Evolutionary conservation across 2,888 invertebrate genomes (phyloP).

Genomic region (Metallyticus violacea): DNA sequence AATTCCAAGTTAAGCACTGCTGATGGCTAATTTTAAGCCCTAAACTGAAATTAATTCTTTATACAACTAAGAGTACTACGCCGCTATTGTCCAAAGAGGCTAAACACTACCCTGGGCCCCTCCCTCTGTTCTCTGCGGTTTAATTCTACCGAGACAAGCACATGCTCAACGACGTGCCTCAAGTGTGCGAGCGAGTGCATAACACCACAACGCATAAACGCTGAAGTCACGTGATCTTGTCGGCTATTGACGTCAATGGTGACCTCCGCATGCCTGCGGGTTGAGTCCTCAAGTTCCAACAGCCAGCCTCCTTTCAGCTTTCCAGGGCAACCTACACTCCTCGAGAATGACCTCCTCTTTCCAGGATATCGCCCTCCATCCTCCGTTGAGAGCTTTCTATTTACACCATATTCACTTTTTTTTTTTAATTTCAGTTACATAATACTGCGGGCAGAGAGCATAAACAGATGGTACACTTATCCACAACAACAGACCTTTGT

Average conservation of each 20-base stretch:
- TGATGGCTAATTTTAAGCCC: too few species aligned
- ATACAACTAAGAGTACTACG: too few species aligned
- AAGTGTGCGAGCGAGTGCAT: neutral
- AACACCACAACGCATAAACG: neutral
- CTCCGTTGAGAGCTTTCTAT: too few species aligned
- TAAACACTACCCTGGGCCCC: neutral
- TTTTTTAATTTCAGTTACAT: neutral
- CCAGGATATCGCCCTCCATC: neutral
- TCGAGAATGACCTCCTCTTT: neutral
- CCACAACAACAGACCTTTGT: too few species aligned
- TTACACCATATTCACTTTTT: neutral
- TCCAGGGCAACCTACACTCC: neutral
- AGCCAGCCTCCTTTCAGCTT: too few species aligned
- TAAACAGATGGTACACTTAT: too few species aligned
- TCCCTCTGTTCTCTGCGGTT: neutral
- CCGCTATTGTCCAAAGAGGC: too few species aligned
- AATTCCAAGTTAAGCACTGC: too few species aligned
- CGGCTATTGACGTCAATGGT: conserved; percentile 66
- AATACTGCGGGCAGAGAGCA: too few species aligned
- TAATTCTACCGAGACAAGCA: conserved; percentile 56
- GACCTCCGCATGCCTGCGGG: conserved; percentile 54
- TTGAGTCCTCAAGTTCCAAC: neutral
- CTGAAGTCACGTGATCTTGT: conserved; percentile 19
- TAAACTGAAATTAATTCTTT: too few species aligned
- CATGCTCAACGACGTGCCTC: neutral